Conservation (phyloP, 1,140 invertebrate species). For the Eriosoma lanigerum region DNA sequence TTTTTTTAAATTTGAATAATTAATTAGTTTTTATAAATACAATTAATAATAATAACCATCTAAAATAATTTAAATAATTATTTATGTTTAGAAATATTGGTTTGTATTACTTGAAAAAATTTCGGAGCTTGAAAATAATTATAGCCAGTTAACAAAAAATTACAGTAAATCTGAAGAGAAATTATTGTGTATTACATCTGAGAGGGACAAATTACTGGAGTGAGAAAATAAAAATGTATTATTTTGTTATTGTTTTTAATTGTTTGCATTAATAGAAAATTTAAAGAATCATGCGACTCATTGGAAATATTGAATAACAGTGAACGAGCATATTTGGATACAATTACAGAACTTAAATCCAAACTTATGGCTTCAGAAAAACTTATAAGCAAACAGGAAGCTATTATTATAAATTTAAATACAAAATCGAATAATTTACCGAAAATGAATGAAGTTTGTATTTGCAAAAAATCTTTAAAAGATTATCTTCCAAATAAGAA, state of each 20-base stretch:
- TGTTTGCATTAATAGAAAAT: slow-evolving; percentile 12
- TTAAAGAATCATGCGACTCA: slow-evolving; percentile 18
- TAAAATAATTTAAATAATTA: background rate
- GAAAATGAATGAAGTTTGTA: slow-evolving; percentile 6
- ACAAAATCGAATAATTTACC: background rate
- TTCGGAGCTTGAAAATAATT: slow-evolving; percentile 43
- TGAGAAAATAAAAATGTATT: background rate
- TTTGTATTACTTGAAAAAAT: slow-evolving; percentile 10
- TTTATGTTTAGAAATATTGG: slow-evolving; percentile 4
- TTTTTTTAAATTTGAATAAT: no score
- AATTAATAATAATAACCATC: background rate
- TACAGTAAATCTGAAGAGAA: slow-evolving; percentile 18
- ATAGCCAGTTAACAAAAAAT: slow-evolving; percentile 11
- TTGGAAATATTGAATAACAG: slow-evolving; percentile 26
- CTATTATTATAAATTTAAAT: slow-evolving; percentile 10
- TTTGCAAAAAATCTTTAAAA: background rate
- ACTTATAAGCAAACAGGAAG: background rate
- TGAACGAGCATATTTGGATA: slow-evolving; percentile 36
- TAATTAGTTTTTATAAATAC: background rate
- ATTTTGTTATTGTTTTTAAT: background rate
- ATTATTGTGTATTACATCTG: slow-evolving; percentile 16
- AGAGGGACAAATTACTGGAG: slow-evolving; percentile 30
- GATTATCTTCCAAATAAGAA: background rate
- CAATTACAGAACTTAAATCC: slow-evolving; percentile 17
- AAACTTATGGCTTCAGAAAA: slow-evolving; percentile 21